Percentiles rank a stretch among this genome's conserved stretches.
Conservation (phyloP, 2,113 vertebrate species). For the Tonatia bakeri region DNA sequence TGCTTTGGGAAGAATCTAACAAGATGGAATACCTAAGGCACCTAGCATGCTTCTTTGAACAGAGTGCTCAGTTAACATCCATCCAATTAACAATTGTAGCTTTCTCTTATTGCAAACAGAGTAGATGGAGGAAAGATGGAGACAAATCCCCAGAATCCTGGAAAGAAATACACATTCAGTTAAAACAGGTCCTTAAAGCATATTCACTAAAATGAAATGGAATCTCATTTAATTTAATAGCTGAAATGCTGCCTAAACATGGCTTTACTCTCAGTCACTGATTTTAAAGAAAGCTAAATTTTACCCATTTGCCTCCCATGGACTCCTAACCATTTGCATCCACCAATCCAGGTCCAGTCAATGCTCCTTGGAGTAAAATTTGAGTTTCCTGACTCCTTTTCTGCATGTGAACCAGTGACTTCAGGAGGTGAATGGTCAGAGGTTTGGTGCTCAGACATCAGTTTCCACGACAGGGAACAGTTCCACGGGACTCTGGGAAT, state of each 20-base stretch:
- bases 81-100: neutral
- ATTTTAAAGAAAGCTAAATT: slow-evolving; percentile 33
- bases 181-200: slow-evolving; percentile 26
- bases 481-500: neutral
- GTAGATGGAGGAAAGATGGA: neutral
- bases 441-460: neutral
- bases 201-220: neutral
- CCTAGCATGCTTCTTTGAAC: neutral
- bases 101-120: slow-evolving; percentile 14
- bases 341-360: neutral
- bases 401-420: neutral
- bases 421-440: neutral
- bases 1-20: neutral
- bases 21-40: neutral
- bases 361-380: neutral
- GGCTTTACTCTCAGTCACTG: neutral
- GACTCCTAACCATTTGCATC: neutral
- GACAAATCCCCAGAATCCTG: slow-evolving; percentile 39
- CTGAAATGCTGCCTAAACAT: neutral
- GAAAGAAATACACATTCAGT: slow-evolving; percentile 37
- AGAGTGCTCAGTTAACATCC: neutral
- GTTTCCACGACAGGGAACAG: neutral
- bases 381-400: neutral
- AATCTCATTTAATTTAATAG: neutral
- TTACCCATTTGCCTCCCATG: neutral